Percentiles rank a stretch among this genome's conserved stretches.
Evolutionary conservation across 2,888 invertebrate genomes (phyloP).

Genomic region (Corbicula japonica): DNA sequence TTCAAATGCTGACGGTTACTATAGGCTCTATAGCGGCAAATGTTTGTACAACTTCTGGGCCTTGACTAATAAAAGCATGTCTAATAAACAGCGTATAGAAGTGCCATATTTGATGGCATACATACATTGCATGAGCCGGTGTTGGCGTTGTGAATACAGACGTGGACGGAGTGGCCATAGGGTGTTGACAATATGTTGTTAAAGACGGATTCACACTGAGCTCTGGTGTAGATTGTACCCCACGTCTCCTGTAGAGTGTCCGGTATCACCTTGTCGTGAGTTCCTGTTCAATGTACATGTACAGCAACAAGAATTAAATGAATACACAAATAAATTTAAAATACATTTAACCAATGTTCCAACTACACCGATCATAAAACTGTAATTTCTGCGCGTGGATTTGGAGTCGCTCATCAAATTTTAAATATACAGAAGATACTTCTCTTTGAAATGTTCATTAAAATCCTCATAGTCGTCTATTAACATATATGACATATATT

Average conservation of each 20-base stretch:
- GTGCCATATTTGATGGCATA: not conserved
- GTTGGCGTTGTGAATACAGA: conserved; percentile 13
- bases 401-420: no score
- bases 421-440: no score
- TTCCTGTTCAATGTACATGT: no score
- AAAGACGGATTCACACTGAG: not conserved
- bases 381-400: no score
- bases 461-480: no score
- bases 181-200: not conserved
- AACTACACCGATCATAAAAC: no score
- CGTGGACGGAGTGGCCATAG: not conserved
- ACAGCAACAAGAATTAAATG: no score
- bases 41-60: not conserved
- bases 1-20: not conserved
- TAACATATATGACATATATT: no score
- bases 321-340: no score
- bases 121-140: conserved; percentile 11
- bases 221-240: conserved; percentile 8
- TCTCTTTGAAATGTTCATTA: no score
- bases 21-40: not conserved
- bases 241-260: conserved; percentile 13
- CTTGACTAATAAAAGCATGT: not conserved
- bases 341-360: no score
- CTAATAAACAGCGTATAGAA: not conserved
- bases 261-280: conserved; percentile 2